These are phyloP conservation scores for Rhipidura dahli DNA, from an alignment of 2,113 vertebrate species.

Conservation along the genomic window DNA sequence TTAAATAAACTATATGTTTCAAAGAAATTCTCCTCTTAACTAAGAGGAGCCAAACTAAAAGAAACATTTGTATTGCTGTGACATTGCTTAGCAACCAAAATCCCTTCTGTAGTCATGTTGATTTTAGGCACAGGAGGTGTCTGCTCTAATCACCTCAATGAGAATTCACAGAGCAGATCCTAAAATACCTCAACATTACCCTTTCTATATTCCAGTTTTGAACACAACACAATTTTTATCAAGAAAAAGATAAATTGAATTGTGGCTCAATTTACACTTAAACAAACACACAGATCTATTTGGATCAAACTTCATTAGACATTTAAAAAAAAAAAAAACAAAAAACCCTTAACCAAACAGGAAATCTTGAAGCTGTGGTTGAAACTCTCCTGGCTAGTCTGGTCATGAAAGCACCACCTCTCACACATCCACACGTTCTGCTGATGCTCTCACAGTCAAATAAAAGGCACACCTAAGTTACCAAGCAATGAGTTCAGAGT, in stretches of 20 bases:
- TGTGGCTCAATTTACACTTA: neutral
- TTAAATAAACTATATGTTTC: neutral
- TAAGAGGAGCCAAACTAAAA: neutral
- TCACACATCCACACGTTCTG: neutral
- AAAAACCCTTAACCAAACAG: neutral
- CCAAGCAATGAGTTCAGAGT: neutral
- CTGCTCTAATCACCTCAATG: constrained; percentile 9
- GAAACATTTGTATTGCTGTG: neutral
- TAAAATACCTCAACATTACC: neutral
- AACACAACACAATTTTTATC: neutral
- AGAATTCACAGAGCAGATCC: neutral
- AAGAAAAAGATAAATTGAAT: neutral
- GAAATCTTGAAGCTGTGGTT: neutral
- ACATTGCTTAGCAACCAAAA: constrained; percentile 18
- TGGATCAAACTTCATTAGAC: neutral
- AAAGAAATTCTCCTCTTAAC: neutral
- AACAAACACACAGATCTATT: neutral
- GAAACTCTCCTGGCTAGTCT: neutral
- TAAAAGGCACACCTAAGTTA: neutral
- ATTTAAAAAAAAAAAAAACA: neutral
- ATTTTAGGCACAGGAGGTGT: neutral
- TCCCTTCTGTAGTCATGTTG: neutral
- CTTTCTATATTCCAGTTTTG: neutral
- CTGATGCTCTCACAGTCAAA: neutral
- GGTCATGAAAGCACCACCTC: neutral